Evolutionary conservation across 2,797 vertebrate genomes (phyloP).

Genomic region (Eupleurogrammus muticus): DNA sequence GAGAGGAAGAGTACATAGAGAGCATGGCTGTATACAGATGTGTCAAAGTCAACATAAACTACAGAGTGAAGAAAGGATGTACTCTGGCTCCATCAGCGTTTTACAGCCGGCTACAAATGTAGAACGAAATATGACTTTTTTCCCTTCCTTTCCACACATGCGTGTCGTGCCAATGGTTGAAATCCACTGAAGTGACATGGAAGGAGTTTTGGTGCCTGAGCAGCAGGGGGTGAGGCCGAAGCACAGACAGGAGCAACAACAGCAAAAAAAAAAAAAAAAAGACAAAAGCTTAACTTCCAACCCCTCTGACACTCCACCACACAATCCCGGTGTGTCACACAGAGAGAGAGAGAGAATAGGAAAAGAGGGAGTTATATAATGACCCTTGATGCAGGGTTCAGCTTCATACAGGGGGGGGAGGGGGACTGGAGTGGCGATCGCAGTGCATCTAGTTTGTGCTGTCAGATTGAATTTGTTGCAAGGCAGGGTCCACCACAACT

Average conservation of each 20-base stretch:
- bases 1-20: not conserved
- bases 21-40: slow-evolving; percentile 47
- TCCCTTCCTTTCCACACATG: not conserved
- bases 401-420: slow-evolving; percentile 54
- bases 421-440: slow-evolving; percentile 56
- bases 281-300: slow-evolving; percentile 63
- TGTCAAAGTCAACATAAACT: slow-evolving; percentile 37
- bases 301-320: slow-evolving; percentile 40
- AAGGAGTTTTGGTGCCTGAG: slow-evolving; percentile 5
- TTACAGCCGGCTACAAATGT: not conserved
- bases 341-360: slow-evolving; percentile 21
- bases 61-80: not conserved
- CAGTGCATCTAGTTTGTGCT: slow-evolving; percentile 73
- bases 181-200: slow-evolving; percentile 1
- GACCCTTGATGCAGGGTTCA: slow-evolving; percentile 63
- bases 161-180: not conserved
- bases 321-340: slow-evolving; percentile 60
- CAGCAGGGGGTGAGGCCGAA: slow-evolving; percentile 22
- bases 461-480: slow-evolving; percentile 78
- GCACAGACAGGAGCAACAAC: not conserved
- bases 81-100: not conserved
- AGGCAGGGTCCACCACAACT: slow-evolving; percentile 62
- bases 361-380: slow-evolving; percentile 71
- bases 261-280: not conserved
- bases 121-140: not conserved